Evolutionary conservation across 2,113 vertebrate species (phyloP).

Genomic region (Platysteira castanea): DNA sequence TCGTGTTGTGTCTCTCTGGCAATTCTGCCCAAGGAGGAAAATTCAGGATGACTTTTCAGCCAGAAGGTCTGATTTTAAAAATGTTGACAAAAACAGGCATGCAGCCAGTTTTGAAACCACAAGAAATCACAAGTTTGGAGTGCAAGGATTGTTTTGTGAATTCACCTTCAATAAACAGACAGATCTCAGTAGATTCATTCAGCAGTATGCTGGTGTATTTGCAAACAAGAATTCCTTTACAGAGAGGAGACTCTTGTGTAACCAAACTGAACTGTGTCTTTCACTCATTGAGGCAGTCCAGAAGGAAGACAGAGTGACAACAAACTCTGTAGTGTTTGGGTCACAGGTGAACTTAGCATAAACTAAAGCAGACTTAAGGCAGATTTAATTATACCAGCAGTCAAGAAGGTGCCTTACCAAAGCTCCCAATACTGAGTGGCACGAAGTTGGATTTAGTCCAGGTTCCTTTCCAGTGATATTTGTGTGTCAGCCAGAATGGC

Average conservation of each 20-base stretch:
- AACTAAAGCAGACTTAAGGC: not conserved
- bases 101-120: not conserved
- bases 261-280: not conserved
- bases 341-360: not conserved
- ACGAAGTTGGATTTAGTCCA: not conserved
- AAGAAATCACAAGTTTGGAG: not conserved
- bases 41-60: not conserved
- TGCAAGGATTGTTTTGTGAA: not conserved
- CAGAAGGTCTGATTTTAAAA: not conserved
- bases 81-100: not conserved
- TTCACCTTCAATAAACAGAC: not conserved
- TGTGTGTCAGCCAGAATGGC: not conserved
- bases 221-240: not conserved
- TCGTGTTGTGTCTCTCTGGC: not conserved
- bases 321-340: not conserved
- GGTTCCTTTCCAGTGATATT: not conserved
- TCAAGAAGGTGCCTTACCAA: not conserved
- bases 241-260: not conserved
- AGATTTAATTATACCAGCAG: not conserved
- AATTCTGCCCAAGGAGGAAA: not conserved
- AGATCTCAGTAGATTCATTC: not conserved
- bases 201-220: not conserved
- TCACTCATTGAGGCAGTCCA: not conserved
- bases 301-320: not conserved
- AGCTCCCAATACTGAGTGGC: not conserved